Base-by-base conservation (phyloP, 2,888 invertebrate genomes). In the Amiota minor region DNA sequence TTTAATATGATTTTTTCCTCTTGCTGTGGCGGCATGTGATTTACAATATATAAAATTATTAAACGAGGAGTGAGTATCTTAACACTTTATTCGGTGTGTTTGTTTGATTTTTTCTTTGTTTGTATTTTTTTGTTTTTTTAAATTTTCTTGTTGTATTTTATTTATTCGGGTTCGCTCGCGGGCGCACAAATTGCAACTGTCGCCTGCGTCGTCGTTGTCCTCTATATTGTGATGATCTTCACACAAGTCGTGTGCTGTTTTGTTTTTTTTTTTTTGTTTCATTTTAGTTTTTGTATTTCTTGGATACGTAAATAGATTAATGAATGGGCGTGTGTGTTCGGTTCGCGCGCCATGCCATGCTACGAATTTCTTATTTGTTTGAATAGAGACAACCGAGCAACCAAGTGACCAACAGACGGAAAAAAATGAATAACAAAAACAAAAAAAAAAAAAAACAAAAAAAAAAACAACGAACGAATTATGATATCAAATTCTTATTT, bases 181-280 rank as follows among this genome's bases (percentile, higher is more conserved):
- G 35, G 75, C 77, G 79, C 80, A 78, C 83, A 75, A 80, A 80
- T 82, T 82, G 85, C 83, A 83, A 83, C 83, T 83, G 85, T 83
- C 80, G 81, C 55, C 56, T 59, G 9, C 20, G 59, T 59, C 59
- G 59, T 16, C 53, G 16, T 53, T 14, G 16, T 53, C 53, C 14
- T 53, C 53, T 16, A 14, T 53, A 11, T 53, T 14, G n/a, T 12
- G n/a, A 53, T 9, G n/a, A 53, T 53, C 53, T 14, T 14, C 14
- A 16, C 14, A 16, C 6, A 16, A 53, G n/a, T 12, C 53, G 16
- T 53, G 16, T 1, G 12, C 35, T 35, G 35, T 35, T 3, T 35
- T 35, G 6, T 35, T 35, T 35, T 35, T 8, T 35, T 35, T 35
- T 35, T 35, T 8, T 35, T 35, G 6, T 35, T 35, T 35, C 6